Base-by-base conservation (phyloP, 2,797 vertebrate genomes). In the Syncerus caffer region DNA sequence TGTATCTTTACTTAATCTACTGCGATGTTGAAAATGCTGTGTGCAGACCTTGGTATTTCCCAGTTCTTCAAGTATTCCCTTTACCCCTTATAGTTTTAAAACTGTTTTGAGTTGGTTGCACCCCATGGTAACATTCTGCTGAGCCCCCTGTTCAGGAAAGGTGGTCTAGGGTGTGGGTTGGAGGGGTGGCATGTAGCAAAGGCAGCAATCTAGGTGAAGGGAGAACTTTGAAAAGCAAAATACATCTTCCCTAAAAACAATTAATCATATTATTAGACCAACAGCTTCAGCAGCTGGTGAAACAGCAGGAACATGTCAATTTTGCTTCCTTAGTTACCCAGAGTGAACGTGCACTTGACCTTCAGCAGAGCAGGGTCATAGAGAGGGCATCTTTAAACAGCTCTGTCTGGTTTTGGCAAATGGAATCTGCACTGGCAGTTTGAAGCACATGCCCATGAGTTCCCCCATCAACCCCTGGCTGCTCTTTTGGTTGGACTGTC, bases 301-400 rank as follows among this genome's bases (percentile, higher is more conserved):
- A 98, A 97, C 96, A 97, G 97, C 97, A 97, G 97, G 98, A 98
- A 98, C 86, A 92, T 23, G 17, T 97, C 3, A 6, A 90, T 98
- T 98, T 96, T 97, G 97, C 98, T 98, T 98, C 98, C 98, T 98
- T 98, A 98, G 98, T 98, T 98, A 98, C 98, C 93, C 91, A 98
- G 97, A 96, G 96, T 96, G 97, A 97, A 97, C 96, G 96, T 98
- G 96, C 97, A 97, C 98, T 98, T 99, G 98, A 98, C 97, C 98
- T 98, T 98, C 96, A 98, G 87, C 98, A 97, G 93, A 98, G 86
- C 95, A 93, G 98, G 98, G 98, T 99, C 96, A 98, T 58, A 85
- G 92, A 98, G 96, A 98, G 98, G 98, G 96, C 98, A 97, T 95
- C 98, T 98, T 97, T 87, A 97, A 98, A 97, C 97, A 98, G 97